Base-by-base conservation (phyloP, 2,888 invertebrate species). In the Eupithecia pulchellata region DNA sequence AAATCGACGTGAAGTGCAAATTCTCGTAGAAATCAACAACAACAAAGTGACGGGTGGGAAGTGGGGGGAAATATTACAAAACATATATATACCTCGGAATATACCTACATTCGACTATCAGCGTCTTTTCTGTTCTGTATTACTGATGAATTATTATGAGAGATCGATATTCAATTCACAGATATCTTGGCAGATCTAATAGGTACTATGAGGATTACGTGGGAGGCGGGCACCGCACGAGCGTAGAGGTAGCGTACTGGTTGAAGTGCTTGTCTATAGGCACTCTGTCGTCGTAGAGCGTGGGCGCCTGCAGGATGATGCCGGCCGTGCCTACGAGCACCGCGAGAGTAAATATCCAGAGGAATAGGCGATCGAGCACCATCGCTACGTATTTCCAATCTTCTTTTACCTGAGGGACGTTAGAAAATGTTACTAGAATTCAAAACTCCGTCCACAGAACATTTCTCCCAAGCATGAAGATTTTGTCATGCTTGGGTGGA, bases 301-400 rank as follows among this genome's bases (percentile, higher is more conserved):
- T 98, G 61, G 99, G 99, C 75, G 99, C 99, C 93, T 98, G 98
- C 78, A 99, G 95, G 85, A 99, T 98, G 88, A 99, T 98, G 66
- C 98, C 98, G 29, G 98, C 98, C 62, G 98, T 98, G 60, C 99
- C 99, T 76, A 98, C 97, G 74, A 99, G 95, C 84, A 99, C 99
- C 64, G 99, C 98, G 86, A 98, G 95, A 80, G 99, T 98, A 95
- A 99, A 99, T 90, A 99, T 98, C 97, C 98, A 99, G 82, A 99
- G 96, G 95, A 99, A 99, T 84, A 99, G 95, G 74, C 99, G 96
- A 93, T 99, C 99, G 87, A 99, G 95, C 78, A 99, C 99, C 98
- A 99, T 98, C 76, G 99, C 99, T 79, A 99, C 99, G 93, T 98
- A 99, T 91, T 99, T 99, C 99, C 99, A 99, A 95, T 99, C 99